phyloP scores from a whole-genome alignment of 2,888 invertebrate genomes.

The Labia minor region DNA sequence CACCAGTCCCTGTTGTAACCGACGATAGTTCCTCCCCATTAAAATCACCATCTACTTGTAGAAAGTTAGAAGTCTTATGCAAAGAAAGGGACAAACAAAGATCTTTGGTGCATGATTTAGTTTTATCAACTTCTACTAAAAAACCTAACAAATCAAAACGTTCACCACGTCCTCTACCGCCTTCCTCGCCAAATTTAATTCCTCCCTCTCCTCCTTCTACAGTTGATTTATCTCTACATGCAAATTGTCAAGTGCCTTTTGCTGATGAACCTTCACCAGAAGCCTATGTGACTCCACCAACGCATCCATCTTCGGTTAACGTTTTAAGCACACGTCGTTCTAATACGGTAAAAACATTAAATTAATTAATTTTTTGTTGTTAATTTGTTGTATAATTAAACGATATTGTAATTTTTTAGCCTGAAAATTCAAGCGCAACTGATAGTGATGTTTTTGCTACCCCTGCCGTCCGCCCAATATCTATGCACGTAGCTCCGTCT shows the following conservation, averaged over 20 bases:
- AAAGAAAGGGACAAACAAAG: constrained; percentile 73
- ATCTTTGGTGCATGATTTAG: constrained; percentile 68
- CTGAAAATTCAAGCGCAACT: not conserved
- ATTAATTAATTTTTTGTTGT: not conserved
- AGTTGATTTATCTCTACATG: constrained; percentile 16
- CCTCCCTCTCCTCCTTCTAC: not conserved
- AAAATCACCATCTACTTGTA: constrained; percentile 44
- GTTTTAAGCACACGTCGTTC: constrained; percentile 24
- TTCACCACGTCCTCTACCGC: constrained; percentile 20
- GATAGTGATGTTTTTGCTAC: not conserved
- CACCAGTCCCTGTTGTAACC: constrained; percentile 24
- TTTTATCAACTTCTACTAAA: constrained; percentile 42
- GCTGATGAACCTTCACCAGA: constrained; percentile 21
- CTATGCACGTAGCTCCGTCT: constrained; percentile 16
- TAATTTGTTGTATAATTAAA: not conserved
- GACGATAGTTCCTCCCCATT: constrained; percentile 35
- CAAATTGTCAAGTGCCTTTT: constrained; percentile 25
- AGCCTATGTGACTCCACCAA: constrained; percentile 9
- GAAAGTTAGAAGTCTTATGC: constrained; percentile 63
- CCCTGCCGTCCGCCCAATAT: not conserved
- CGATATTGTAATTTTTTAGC: not conserved
- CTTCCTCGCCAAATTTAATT: constrained; percentile 16
- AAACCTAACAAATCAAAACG: constrained; percentile 24
- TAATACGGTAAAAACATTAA: constrained; percentile 13
- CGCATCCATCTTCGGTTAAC: constrained; percentile 26